Base-by-base conservation (phyloP, 2,113 vertebrate species). In the Trogon melanurus region DNA sequence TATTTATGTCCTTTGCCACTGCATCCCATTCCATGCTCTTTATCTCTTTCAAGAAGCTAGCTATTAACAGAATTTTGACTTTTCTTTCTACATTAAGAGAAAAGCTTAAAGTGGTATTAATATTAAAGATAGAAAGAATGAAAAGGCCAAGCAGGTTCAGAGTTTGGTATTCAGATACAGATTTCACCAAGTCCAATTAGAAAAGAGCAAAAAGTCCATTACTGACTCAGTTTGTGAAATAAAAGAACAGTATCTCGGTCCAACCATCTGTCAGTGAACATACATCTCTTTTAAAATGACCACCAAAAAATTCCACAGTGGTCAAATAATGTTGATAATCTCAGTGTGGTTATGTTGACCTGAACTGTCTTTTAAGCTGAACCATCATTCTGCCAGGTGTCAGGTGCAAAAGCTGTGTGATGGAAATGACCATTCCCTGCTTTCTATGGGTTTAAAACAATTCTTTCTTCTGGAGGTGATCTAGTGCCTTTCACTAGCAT, bases 161-260 rank as follows among this genome's bases (percentile, higher is more conserved):
- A 14, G 54, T 61, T 92, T 95, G 61, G 26, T 87, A 88, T 89
- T 91, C 73, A 88, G 58, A 57, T 88, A 88, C 41, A 70, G 51
- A 89, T 88, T 85, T 93, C 53, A 82, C 15, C 16, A 48, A 84
- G 62, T 84, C 61, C 57, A 79, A 89, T 95, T 95, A 94, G 66
- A 79, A 93, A 69, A 91, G 67, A 95, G 50, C 45, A 94, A 38
- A 32, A 93, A 93, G 58, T 89, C 80, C 50, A 66, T 88, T 82
- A 50, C 10, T 56, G 23, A 67, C 61, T 94, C 57, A 50, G 2
- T 86, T 87, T 81, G 45, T 95, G 58, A 91, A 92, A 85, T 0
- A 73, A 25, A 66, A 80, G 34, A 83, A 61, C 29, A 66, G 4
- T 74, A 76, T 89, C 85, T 87, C 5, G 11, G 57, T 91, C 66